These are phyloP conservation scores for Rotaria macrura DNA, from an alignment of 2,888 invertebrate genomes.

Conservation along the genomic window DNA sequence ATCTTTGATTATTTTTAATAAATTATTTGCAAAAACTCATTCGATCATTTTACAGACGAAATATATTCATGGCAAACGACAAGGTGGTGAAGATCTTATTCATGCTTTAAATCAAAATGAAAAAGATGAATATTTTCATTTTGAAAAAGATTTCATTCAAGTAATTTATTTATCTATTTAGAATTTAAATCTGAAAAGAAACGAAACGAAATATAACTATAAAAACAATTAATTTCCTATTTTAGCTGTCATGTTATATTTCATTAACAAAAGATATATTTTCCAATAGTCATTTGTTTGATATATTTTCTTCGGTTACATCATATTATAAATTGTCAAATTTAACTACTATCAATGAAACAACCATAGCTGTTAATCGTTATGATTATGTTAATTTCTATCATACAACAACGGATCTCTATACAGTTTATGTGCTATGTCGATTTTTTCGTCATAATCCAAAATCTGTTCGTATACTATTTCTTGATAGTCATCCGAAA, in stretches of 20 bases:
- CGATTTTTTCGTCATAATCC: constrained; percentile 37
- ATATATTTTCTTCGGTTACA: background rate
- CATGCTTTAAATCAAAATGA: constrained; percentile 39
- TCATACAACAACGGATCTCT: constrained; percentile 43
- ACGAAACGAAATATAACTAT: too few relatives aligned
- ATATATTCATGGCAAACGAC: background rate
- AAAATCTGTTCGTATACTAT: constrained; percentile 40
- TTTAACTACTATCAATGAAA: background rate
- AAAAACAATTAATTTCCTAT: background rate
- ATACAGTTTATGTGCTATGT: constrained; percentile 41
- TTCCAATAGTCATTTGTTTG: background rate
- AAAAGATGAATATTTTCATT: constrained; percentile 37
- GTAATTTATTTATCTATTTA: constrained; percentile 35
- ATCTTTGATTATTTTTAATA: background rate
- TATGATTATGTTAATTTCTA: constrained; percentile 45
- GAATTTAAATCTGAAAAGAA: background rate
- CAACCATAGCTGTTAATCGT: constrained; percentile 35
- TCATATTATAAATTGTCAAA: background rate
- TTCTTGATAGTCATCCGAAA: constrained; percentile 45
- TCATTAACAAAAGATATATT: background rate
- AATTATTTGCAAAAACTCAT: background rate
- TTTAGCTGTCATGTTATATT: background rate
- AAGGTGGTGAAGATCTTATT: constrained; percentile 29
- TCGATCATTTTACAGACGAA: background rate
- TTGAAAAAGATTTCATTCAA: constrained; percentile 38